Conservation (phyloP, 2,797 vertebrate species). For the Cryptoprocta ferox region DNA sequence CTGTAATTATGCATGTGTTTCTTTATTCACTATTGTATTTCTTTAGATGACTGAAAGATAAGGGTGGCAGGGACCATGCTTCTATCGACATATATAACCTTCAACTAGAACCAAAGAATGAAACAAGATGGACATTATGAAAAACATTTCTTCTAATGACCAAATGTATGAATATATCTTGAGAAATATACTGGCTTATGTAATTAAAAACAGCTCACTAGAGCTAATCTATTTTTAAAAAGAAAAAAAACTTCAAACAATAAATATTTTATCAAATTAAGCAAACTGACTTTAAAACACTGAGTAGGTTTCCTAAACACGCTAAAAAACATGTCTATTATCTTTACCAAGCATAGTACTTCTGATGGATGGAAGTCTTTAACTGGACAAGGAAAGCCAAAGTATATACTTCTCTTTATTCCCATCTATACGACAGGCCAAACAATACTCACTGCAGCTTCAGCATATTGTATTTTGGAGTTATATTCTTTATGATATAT, state of each 20-base stretch:
- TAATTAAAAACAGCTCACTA: background rate
- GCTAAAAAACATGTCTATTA: background rate
- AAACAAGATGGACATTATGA: background rate
- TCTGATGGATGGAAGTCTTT: background rate
- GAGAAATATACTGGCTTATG: background rate
- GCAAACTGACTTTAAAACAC: background rate
- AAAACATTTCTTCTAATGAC: background rate
- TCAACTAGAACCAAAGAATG: background rate
- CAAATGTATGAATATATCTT: background rate
- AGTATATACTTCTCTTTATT: background rate
- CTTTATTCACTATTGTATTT: background rate
- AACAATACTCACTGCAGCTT: background rate
- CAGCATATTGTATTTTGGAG: background rate
- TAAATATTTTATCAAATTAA: conserved; percentile 6
- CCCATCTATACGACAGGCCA: background rate
- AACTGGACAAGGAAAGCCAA: background rate
- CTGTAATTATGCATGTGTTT: background rate
- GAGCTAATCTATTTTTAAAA: background rate
- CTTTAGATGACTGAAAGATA: background rate
- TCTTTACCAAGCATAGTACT: background rate
- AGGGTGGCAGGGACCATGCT: background rate
- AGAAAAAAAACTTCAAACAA: background rate
- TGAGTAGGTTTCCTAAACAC: background rate
- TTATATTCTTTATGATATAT: background rate
- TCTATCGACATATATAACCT: background rate